Evolutionary conservation across 37 sponge, comb jelly and placozoan species (phyloP).

Genomic region (Mnemiopsis leidyi): DNA sequence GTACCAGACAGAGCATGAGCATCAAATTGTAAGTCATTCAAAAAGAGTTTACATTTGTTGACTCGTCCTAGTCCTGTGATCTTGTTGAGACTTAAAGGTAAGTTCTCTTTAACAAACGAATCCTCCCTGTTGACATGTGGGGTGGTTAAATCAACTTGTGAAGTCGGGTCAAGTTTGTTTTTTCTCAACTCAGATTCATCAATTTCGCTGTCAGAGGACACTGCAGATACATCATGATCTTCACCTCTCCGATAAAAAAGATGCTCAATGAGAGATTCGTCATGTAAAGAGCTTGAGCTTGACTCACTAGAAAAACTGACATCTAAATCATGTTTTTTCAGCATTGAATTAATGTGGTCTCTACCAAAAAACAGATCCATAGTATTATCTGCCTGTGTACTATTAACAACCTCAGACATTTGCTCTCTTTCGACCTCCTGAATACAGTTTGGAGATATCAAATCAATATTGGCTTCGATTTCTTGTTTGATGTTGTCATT

Average conservation of each 20-base stretch:
- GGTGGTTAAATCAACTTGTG: neutral
- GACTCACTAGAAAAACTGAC: conserved; percentile 40
- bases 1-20: neutral
- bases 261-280: conserved; percentile 52
- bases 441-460: conserved; percentile 7
- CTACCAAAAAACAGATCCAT: conserved; percentile 23
- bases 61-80: conserved; percentile 62
- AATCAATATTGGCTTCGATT: neutral
- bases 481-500: neutral
- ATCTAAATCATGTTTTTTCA: conserved; percentile 55
- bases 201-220: conserved; percentile 41
- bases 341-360: neutral
- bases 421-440: neutral
- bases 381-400: conserved; percentile 22
- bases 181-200: neutral
- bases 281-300: conserved; percentile 26
- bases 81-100: conserved; percentile 27
- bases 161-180: neutral
- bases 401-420: neutral
- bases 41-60: conserved; percentile 21
- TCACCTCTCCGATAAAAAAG: neutral
- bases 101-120: neutral
- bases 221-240: neutral
- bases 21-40: conserved; percentile 21
- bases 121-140: neutral